Evolutionary conservation across 2,113 vertebrate genomes (phyloP), one percentile per base, ranked within the genome.

Genomic region (Carlito syrichta): DNA sequence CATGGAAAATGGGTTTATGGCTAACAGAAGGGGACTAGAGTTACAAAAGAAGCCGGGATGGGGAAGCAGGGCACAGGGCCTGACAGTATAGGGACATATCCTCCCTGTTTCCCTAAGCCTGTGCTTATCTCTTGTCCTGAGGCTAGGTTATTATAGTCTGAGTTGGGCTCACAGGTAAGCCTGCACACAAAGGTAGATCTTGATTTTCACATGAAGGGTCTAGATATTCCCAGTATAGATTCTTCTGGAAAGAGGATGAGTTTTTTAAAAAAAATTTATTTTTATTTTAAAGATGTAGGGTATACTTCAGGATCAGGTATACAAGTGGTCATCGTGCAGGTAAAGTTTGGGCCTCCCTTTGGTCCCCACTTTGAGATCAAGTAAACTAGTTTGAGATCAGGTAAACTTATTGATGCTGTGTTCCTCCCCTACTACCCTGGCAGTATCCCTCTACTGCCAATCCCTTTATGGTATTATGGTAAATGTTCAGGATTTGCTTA

Each of bases 71-170:
- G 40, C 16, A 43, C 8, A 35, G 45, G 56, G 3, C 17, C 11
- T 40, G 50, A 38, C 27, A 35, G 62, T 52, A 14, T 14, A 19
- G 81, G 82, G 25, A 91, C 78, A 58, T 35, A 17, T 7, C 11
- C 17, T 58, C 5, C 2, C 14, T 23, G 4, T 6, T 7, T 0
- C 14, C 11, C 10, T 68, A 11, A 40, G 8, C 63, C 0, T 84
- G 6, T 35, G 50, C 11, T 90, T 45, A 20, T 58, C 20, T 71
- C 32, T 95, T 43, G 19, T 71, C 32, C 45, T 27, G 60, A 56
- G 22, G 6, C 35, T 81, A 63, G 38, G 13, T 35, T 83, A 58
- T 62, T 50, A 17, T 25, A 30, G 13, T 84, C 38, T 52, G 25
- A 86, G 22, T 73, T 85, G 56, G 10, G 14, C 3, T 27, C 13